phyloP scores from a whole-genome alignment of 1,140 invertebrate species.

The Halyomorpha halys region DNA sequence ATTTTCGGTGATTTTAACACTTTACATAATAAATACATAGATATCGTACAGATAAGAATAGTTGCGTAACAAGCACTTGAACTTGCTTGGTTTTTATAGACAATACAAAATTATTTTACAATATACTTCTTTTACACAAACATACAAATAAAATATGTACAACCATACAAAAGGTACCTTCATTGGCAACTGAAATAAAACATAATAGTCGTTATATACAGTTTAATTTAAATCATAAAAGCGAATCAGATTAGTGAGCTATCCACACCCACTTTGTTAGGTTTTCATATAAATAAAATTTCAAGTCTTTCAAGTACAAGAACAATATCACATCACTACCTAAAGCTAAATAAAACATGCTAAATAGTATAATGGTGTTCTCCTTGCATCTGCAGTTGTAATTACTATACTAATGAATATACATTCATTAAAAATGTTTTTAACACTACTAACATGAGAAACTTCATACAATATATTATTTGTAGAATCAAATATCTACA shows the following conservation, averaged over 20 bases:
- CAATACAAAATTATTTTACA: slow-evolving; percentile 18
- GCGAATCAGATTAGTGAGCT: slow-evolving; percentile 16
- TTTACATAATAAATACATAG: slow-evolving; percentile 16
- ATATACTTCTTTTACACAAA: slow-evolving; percentile 3
- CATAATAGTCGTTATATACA: not conserved
- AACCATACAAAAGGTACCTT: slow-evolving; percentile 11
- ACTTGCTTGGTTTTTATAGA: slow-evolving; percentile 9
- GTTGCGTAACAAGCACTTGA: slow-evolving; percentile 2
- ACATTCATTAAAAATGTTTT: not conserved
- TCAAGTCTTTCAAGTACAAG: slow-evolving; percentile 15
- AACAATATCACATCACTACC: slow-evolving; percentile 18
- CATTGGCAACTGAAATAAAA: not conserved
- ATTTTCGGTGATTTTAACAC: slow-evolving; percentile 13
- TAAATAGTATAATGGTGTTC: slow-evolving; percentile 13
- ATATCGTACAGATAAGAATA: too few species aligned
- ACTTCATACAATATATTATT: slow-evolving; percentile 6
- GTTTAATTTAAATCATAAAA: not conserved
- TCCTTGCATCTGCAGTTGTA: not conserved
- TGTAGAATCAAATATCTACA: not conserved
- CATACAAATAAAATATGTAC: slow-evolving; percentile 12
- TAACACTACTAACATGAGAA: not conserved
- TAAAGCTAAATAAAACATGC: slow-evolving; percentile 15
- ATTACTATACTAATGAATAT: too few species aligned
- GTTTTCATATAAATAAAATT: not conserved
- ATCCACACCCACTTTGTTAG: slow-evolving; percentile 4